Evolutionary conservation across 37 sponge, comb jelly and placozoan species (phyloP), one percentile per base, ranked within the genome.

Genomic region (Haliclona indistincta): DNA sequence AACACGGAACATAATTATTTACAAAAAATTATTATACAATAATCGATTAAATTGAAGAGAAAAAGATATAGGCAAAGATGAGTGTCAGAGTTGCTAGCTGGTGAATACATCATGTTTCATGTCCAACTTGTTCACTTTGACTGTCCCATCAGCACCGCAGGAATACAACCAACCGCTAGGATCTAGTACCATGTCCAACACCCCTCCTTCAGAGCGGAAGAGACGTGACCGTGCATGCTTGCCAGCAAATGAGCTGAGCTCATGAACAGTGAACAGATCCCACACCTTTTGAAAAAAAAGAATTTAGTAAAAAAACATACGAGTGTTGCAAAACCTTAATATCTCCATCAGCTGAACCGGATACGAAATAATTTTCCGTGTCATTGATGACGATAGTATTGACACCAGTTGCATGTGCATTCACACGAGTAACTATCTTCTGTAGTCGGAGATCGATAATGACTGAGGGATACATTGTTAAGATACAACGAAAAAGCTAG

Each of bases 341-440:
- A 5, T 88, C 85, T 17, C 99, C 99, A 76, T 94, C 93, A 30
- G 85, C 62, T 11, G 87, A 84, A 7, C 95, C 99, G 43, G 95
- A 89, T 32, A 92, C 84, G 77, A 91, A 89, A 68, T 84, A 90
- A 15, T 86, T 88, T 22, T 86, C 95, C 33, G 76, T 68, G 32
- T 85, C 84, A 68, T 88, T 84, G 15, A 97, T 58, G 26, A 64
- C 90, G 11, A 97, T 86, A 44, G 86, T 66, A 49, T 63, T 88
- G 39, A 97, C 65, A 10, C 88, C 76, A 35, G 79, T 79, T 38
- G 32, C 79, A 58, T 97, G 99, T 4, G 89, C 93, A 37, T 60
- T 39, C 19, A 91, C 30, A 6, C n/a, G 47, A 30, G 81, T 71
- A 0, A 92, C 62, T 20, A 96, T 80, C 20, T 69, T 56, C 7